A percentile compares a stretch with the other conserved stretches of the same genome.
phyloP scores from a whole-genome alignment of 2,113 vertebrate genomes.

The Tenrec ecaudatus region DNA sequence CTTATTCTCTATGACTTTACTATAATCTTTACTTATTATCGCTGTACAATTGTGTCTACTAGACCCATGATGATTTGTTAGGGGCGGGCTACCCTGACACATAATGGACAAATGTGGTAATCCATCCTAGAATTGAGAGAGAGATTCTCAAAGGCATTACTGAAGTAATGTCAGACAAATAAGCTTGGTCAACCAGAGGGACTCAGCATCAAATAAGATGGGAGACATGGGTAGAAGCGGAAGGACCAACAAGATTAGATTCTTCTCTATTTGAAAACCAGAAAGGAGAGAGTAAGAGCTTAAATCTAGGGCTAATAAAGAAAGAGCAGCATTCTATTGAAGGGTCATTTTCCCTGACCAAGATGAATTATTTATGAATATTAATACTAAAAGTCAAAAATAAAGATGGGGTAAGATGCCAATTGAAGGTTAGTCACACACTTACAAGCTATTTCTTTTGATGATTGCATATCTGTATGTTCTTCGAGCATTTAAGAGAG shows the following conservation, averaged over 20 bases:
- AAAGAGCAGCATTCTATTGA: background rate
- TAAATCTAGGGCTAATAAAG: background rate
- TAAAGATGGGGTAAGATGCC: slow-evolving; percentile 1
- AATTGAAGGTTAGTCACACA: background rate
- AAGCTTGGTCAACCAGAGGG: background rate
- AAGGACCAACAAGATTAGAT: background rate
- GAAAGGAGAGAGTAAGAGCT: background rate
- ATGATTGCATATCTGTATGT: background rate
- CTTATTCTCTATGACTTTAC: no score
- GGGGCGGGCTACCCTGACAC: background rate
- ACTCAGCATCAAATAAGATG: background rate
- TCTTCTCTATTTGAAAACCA: background rate
- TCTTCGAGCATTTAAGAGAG: background rate
- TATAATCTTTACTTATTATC: no score
- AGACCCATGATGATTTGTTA: no score
- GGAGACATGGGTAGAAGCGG: background rate
- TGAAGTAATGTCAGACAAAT: slow-evolving; percentile 16
- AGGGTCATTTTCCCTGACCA: background rate
- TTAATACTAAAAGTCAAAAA: background rate
- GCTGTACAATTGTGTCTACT: no score
- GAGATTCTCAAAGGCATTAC: background rate
- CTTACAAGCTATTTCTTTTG: background rate
- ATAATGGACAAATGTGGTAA: background rate
- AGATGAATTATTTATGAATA: slow-evolving; percentile 47
- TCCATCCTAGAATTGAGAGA: slow-evolving; percentile 34